phyloP scores from a whole-genome alignment of 1,140 invertebrate species.

The Atopsyche davidsoni region DNA sequence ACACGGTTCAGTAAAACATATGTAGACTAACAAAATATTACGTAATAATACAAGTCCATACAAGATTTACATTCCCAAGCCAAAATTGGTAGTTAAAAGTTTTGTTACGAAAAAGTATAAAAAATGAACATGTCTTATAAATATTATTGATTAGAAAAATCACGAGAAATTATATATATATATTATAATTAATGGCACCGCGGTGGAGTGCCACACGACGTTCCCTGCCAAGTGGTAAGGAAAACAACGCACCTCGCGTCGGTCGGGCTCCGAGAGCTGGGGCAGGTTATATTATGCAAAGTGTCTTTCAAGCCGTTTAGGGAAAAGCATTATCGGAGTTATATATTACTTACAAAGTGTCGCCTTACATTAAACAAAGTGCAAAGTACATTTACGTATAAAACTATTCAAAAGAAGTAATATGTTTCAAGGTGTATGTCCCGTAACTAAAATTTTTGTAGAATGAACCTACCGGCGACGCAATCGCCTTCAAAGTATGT shows the following conservation, averaged over 20 bases:
- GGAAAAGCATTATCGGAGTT: too few species aligned
- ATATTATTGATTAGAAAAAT: conserved; percentile 30
- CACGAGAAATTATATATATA: conserved; percentile 17
- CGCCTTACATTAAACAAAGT: too few species aligned
- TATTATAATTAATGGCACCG: too few species aligned
- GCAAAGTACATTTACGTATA: too few species aligned
- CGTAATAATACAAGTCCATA: conserved; percentile 17
- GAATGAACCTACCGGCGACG: too few species aligned
- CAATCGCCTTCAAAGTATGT: too few species aligned
- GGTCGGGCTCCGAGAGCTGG: not conserved
- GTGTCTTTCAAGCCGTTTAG: not conserved
- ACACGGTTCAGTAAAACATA: conserved; percentile 23
- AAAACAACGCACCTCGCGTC: not conserved
- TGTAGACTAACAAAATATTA: conserved; percentile 10
- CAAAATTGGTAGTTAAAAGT: not conserved
- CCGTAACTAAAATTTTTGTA: too few species aligned
- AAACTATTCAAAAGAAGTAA: too few species aligned
- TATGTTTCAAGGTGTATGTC: too few species aligned
- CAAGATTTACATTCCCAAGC: conserved; percentile 12
- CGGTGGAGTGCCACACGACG: too few species aligned
- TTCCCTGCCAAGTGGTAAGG: too few species aligned
- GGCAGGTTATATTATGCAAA: not conserved
- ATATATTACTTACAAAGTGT: too few species aligned
- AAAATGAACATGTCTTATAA: conserved; percentile 22
- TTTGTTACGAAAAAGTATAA: conserved; percentile 19